phyloP scores from a whole-genome alignment of 2,888 invertebrate species.

The Drosophila peninsularis region DNA sequence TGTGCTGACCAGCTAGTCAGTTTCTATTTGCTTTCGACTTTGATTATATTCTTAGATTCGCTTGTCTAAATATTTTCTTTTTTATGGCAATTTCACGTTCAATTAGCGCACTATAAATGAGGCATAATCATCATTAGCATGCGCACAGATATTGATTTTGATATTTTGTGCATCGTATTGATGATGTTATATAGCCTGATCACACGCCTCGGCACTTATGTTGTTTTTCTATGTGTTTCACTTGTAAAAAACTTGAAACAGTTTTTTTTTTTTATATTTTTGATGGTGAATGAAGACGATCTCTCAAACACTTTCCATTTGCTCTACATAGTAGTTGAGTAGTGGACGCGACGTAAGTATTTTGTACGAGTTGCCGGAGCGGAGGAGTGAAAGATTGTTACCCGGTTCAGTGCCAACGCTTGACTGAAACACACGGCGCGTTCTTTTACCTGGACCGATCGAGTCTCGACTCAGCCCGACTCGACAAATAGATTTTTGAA shows the following conservation, averaged over 20 bases:
- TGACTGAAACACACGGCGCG: conserved; percentile 84
- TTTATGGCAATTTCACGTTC: conserved; percentile 82
- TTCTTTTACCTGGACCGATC: conserved; percentile 75
- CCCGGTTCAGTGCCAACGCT: conserved; percentile 85
- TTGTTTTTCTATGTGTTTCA: conserved; percentile 38
- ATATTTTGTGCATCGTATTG: conserved; percentile 55
- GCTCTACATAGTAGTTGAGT: conserved; percentile 45
- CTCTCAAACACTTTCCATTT: conserved; percentile 50
- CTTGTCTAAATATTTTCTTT: conserved; percentile 48
- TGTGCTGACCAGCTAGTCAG: conserved; percentile 39
- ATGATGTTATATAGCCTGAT: conserved; percentile 23
- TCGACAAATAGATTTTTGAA: conserved; percentile 53
- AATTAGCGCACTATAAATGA: conserved; percentile 82
- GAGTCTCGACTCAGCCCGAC: conserved; percentile 41
- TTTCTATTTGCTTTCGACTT: conserved; percentile 23
- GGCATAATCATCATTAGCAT: conserved; percentile 70
- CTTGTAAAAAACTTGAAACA: conserved; percentile 40
- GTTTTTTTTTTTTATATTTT: conserved; percentile 16
- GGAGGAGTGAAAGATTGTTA: conserved; percentile 83
- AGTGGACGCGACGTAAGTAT: conserved; percentile 27
- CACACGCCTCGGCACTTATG: conserved; percentile 34
- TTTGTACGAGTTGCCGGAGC: conserved; percentile 45
- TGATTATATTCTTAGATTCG: conserved; percentile 33
- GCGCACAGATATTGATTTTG: conserved; percentile 50
- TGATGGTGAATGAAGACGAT: conserved; percentile 30